These are phyloP conservation scores for Onthophagus taurus DNA, from an alignment of 1,140 invertebrate genomes.

Conservation along the genomic window DNA sequence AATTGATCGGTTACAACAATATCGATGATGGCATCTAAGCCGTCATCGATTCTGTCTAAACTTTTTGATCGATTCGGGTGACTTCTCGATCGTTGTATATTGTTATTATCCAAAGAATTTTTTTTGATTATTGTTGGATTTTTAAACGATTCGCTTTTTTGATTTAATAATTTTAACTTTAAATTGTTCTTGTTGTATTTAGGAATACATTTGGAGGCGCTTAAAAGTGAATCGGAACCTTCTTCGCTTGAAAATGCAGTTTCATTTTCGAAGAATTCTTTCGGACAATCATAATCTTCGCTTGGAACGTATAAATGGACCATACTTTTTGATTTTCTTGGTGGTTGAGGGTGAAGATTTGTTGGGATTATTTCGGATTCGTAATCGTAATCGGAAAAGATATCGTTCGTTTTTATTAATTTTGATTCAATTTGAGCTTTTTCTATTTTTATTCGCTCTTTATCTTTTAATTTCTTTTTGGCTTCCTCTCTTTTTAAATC, in stretches of 20 bases:
- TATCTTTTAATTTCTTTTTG: slow-evolving; percentile 36
- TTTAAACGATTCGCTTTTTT: slow-evolving; percentile 22
- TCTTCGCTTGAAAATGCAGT: slow-evolving; percentile 53
- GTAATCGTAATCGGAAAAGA: slow-evolving; percentile 16
- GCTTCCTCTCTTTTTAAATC: slow-evolving; percentile 14
- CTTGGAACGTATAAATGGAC: slow-evolving; percentile 36
- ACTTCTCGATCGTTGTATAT: slow-evolving; percentile 9
- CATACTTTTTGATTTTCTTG: slow-evolving; percentile 42
- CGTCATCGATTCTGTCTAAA: slow-evolving; percentile 66
- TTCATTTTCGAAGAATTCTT: slow-evolving; percentile 53
- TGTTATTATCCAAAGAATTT: background rate
- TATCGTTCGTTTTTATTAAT: slow-evolving; percentile 26
- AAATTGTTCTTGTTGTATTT: slow-evolving; percentile 4
- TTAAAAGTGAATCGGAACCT: slow-evolving; percentile 59
- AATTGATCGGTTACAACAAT: slow-evolving; percentile 50
- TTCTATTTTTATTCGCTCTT: slow-evolving; percentile 29
- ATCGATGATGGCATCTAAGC: slow-evolving; percentile 59
- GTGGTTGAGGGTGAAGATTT: slow-evolving; percentile 52
- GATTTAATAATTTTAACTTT: slow-evolving; percentile 1
- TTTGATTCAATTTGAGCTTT: slow-evolving; percentile 26
- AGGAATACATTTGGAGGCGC: slow-evolving; percentile 47
- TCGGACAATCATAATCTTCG: slow-evolving; percentile 42
- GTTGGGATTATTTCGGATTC: slow-evolving; percentile 53
- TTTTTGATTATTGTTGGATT: background rate
- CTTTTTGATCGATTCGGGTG: slow-evolving; percentile 55